Evolutionary conservation across 2,113 vertebrate species (phyloP).

Genomic region (Lepidothrix coronata): DNA sequence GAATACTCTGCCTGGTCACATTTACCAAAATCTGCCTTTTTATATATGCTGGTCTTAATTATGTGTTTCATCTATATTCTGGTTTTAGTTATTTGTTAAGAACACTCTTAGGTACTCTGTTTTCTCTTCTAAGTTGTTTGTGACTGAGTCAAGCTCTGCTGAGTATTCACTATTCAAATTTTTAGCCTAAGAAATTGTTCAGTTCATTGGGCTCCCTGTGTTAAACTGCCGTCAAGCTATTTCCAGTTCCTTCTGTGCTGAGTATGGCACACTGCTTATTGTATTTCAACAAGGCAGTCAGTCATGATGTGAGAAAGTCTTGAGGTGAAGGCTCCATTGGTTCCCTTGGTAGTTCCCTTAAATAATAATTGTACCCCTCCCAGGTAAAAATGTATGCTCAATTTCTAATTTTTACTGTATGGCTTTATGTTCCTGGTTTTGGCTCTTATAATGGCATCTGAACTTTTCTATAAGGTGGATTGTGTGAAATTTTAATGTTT

Average conservation of each 20-base stretch:
- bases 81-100: neutral
- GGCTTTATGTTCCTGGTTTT: neutral
- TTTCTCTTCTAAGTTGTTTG: neutral
- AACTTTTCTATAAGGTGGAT: neutral
- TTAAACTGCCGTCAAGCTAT: neutral
- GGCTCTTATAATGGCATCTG: neutral
- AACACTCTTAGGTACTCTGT: neutral
- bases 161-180: neutral
- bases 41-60: neutral
- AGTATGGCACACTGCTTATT: neutral
- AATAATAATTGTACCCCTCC: neutral
- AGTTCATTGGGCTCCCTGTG: neutral
- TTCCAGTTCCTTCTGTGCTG: neutral
- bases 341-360: neutral
- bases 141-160: neutral
- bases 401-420: neutral
- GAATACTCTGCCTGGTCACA: neutral
- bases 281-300: neutral
- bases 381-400: neutral
- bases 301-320: neutral
- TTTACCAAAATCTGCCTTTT: neutral
- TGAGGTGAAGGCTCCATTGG: neutral
- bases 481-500: neutral
- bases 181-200: neutral
- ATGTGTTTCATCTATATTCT: neutral